Evolutionary conservation across 1,140 invertebrate genomes (phyloP).

Genomic region (Proctacanthus coquilletti): DNA sequence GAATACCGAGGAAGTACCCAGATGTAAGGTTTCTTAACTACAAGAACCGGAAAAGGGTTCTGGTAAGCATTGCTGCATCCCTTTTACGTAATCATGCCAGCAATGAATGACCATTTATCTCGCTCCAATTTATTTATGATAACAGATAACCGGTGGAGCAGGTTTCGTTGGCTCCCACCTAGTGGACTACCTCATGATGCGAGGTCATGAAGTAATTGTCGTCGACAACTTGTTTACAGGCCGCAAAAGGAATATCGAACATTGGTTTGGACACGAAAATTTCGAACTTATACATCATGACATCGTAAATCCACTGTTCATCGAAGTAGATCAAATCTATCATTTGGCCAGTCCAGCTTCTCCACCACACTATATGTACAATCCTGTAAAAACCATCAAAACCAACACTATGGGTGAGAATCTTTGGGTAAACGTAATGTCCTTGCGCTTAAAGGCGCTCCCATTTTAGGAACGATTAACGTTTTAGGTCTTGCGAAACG

Average conservation of each 20-base stretch:
- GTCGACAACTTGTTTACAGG: slow-evolving; percentile 98
- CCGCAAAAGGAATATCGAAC: slow-evolving; percentile 90
- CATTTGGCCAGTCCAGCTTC: slow-evolving; percentile 97
- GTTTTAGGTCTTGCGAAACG: slow-evolving; percentile 90
- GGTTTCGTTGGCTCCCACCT: slow-evolving; percentile 99
- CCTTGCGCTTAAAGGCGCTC: no score
- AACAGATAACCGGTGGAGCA: slow-evolving; percentile 85
- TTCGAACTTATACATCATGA: slow-evolving; percentile 99
- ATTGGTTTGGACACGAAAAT: slow-evolving; percentile 98
- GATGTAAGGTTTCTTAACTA: slow-evolving; percentile 81
- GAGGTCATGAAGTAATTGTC: slow-evolving; percentile 96
- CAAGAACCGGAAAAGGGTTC: slow-evolving; percentile 75
- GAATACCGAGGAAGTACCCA: slow-evolving; percentile 71
- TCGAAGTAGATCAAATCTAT: slow-evolving; percentile 98
- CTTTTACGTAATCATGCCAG: not conserved
- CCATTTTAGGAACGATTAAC: slow-evolving; percentile 85
- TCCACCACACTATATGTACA: slow-evolving; percentile 98
- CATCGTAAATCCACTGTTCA: slow-evolving; percentile 93
- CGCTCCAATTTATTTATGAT: not conserved
- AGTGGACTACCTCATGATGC: slow-evolving; percentile 86
- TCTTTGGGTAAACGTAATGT: not conserved
- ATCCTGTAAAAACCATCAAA: slow-evolving; percentile 99
- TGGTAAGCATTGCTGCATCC: slow-evolving; percentile 40
- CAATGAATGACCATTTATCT: not conserved
- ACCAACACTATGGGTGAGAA: slow-evolving; percentile 82